These are phyloP conservation scores for Perithous albicinctus DNA, from an alignment of 2,888 invertebrate species.

Conservation along the genomic window DNA sequence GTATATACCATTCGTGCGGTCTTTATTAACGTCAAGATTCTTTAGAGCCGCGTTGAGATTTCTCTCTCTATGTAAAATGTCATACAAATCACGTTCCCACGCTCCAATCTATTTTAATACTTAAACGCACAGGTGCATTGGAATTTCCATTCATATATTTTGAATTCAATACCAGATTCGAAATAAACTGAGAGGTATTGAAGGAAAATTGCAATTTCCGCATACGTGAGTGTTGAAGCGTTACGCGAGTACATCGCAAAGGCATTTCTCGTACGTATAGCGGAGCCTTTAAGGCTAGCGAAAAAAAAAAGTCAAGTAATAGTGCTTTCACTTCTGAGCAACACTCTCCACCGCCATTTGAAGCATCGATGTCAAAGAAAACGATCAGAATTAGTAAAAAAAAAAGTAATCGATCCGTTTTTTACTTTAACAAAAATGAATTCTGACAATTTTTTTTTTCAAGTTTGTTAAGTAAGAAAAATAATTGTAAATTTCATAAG, in stretches of 20 bases:
- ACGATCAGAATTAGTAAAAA: background rate
- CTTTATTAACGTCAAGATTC: background rate
- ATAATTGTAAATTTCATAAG: too few relatives aligned
- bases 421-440: too few relatives aligned
- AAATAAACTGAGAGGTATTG: background rate
- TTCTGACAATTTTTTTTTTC: too few relatives aligned
- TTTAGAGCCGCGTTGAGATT: conserved; percentile 2
- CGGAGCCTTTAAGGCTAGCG: background rate
- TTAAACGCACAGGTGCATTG: background rate
- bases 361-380: background rate
- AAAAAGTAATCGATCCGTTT: too few relatives aligned
- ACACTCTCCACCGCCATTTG: background rate
- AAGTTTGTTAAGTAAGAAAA: too few relatives aligned
- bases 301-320: background rate
- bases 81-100: background rate
- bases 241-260: background rate
- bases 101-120: background rate
- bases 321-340: background rate
- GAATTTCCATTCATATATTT: conserved; percentile 12
- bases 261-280: background rate
- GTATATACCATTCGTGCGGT: background rate
- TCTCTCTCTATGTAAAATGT: background rate
- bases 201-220: background rate
- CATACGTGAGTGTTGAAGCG: background rate
- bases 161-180: background rate